These are phyloP conservation scores for Samia ricini DNA, from an alignment of 1,140 invertebrate genomes.

Conservation along the genomic window DNA sequence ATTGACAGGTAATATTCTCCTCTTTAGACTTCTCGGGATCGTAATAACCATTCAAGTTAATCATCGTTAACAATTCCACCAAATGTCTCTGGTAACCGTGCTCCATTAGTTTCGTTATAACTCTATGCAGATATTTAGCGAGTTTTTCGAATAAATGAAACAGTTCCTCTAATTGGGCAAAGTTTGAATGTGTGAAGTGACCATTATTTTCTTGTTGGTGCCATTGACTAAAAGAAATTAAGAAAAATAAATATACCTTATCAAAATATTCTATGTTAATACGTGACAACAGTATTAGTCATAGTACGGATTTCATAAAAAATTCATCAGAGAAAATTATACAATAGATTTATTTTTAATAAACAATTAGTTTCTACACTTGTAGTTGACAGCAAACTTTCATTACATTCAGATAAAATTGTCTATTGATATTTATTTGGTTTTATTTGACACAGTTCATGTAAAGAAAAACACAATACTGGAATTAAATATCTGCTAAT, in stretches of 20 bases:
- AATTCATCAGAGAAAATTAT: no score
- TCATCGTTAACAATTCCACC: conserved; percentile 64
- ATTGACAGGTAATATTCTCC: conserved; percentile 34
- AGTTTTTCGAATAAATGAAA: conserved; percentile 70
- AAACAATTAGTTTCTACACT: no score
- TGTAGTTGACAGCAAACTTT: no score
- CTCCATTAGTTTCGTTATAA: conserved; percentile 63
- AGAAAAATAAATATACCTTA: background rate
- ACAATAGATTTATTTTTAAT: no score
- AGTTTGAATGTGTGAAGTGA: conserved; percentile 62
- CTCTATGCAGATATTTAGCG: conserved; percentile 69
- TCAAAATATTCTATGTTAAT: background rate
- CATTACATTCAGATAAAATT: no score
- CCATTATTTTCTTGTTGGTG: conserved; percentile 58
- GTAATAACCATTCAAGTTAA: conserved; percentile 73
- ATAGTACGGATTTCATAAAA: no score
- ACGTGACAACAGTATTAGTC: no score
- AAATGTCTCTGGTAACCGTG: conserved; percentile 73
- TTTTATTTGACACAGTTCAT: no score
- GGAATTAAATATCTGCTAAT: no score
- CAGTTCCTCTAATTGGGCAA: conserved; percentile 57
- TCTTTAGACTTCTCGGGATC: conserved; percentile 52
- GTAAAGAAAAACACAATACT: no score
- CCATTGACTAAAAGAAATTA: conserved; percentile 59
- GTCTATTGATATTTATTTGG: no score